These are phyloP conservation scores for Macroteleia sp. DNA, from an alignment of 2,888 invertebrate species.

Conservation along the genomic window DNA sequence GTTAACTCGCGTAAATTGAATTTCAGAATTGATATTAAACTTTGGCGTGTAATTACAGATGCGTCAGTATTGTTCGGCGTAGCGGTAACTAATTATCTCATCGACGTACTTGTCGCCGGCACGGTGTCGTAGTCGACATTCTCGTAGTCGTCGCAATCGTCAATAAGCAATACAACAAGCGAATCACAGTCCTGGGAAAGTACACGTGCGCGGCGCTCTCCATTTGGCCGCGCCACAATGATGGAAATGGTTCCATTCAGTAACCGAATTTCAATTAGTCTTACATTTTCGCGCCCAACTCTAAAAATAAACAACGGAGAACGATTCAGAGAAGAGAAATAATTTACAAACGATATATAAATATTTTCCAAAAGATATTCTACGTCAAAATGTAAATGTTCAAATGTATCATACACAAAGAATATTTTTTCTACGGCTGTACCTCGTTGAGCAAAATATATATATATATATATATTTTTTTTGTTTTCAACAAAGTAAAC, in stretches of 20 bases:
- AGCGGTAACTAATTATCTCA: conserved; percentile 42
- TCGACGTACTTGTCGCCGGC: conserved; percentile 29
- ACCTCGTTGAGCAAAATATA: too few species aligned
- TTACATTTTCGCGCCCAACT: conserved; percentile 21
- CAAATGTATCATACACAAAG: too few species aligned
- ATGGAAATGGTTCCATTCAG: conserved; percentile 30
- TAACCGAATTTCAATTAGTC: conserved; percentile 49
- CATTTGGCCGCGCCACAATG: conserved; percentile 13
- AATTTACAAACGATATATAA: conserved; percentile 10
- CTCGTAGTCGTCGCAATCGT: conserved; percentile 43
- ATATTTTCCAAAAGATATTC: conserved; percentile 16
- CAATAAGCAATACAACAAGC: conserved; percentile 54
- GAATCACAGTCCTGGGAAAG: conserved; percentile 52
- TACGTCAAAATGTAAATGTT: too few species aligned
- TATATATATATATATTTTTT: too few species aligned
- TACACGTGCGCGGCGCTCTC: conserved; percentile 35
- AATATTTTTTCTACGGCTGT: too few species aligned
- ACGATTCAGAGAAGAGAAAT: background rate
- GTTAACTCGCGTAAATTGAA: conserved; percentile 50
- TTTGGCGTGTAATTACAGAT: conserved; percentile 50
- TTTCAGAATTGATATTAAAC: conserved; percentile 49
- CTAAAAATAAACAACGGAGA: background rate
- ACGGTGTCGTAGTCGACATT: conserved; percentile 15
- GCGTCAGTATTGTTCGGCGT: conserved; percentile 34
- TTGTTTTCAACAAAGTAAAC: too few species aligned